Percentiles rank a stretch among this genome's conserved stretches.
phyloP scores from a whole-genome alignment of 1,140 invertebrate genomes.

The Nixonia krombeini region DNA sequence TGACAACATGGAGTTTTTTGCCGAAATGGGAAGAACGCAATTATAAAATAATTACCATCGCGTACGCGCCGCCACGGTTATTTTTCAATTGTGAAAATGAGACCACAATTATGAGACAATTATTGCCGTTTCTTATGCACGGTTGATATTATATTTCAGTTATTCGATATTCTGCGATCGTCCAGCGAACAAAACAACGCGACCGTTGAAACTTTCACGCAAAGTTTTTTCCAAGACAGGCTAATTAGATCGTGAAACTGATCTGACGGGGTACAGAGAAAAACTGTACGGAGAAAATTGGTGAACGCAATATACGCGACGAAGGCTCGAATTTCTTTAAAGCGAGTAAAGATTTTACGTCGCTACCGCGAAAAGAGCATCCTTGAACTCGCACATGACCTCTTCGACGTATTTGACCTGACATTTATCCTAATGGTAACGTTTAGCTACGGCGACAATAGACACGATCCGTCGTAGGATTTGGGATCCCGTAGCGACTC shows the following conservation, averaged over 20 bases:
- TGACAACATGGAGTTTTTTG: no score
- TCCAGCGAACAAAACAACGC: neutral
- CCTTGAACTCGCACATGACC: neutral
- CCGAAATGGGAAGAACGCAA: no score
- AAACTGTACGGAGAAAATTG: neutral
- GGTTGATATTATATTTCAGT: conserved; percentile 1
- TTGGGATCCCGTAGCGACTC: conserved; percentile 45
- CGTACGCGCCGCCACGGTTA: neutral
- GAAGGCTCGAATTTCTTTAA: no score
- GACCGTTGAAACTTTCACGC: no score
- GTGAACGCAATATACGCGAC: no score
- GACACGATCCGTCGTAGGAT: conserved; percentile 38
- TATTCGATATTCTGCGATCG: neutral
- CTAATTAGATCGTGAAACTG: no score
- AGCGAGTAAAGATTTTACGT: neutral
- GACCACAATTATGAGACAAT: neutral
- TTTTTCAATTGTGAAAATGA: neutral
- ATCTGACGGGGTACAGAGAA: no score
- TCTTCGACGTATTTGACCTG: conserved; percentile 29
- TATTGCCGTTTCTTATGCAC: neutral
- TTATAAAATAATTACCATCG: neutral
- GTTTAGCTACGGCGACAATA: conserved; percentile 34
- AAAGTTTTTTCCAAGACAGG: neutral
- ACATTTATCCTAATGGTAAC: conserved; percentile 27
- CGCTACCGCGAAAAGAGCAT: conserved; percentile 2